Conservation (phyloP, 2,797 vertebrate species). For the Oophaga sylvatica region DNA sequence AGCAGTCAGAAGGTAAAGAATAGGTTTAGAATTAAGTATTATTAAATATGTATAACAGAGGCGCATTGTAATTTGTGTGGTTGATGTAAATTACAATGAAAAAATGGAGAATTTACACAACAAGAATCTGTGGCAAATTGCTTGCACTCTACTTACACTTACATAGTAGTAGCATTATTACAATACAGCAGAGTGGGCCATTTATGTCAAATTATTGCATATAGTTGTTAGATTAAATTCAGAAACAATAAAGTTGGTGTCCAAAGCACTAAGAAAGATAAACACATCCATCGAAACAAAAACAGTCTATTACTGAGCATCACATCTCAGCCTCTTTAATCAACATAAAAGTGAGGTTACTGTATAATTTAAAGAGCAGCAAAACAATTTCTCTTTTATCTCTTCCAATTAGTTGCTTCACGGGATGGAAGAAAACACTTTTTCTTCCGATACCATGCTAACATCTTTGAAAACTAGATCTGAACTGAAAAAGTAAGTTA, state of each 20-base stretch:
- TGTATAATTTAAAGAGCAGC: slow-evolving; percentile 21
- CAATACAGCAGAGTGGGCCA: not conserved
- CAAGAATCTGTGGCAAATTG: too few species aligned
- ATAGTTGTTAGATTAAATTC: not conserved
- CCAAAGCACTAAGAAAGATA: slow-evolving; percentile 15
- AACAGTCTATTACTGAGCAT: not conserved
- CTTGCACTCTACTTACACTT: too few species aligned
- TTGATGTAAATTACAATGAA: too few species aligned
- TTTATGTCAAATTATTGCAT: not conserved
- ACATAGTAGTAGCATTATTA: not conserved
- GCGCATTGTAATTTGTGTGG: too few species aligned
- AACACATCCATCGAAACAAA: slow-evolving; percentile 28
- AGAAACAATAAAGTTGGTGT: not conserved
- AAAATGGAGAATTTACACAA: too few species aligned
- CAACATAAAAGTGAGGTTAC: slow-evolving; percentile 54
- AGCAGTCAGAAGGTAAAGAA: too few species aligned
- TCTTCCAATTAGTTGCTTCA: slow-evolving; percentile 49
- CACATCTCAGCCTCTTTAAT: slow-evolving; percentile 28
- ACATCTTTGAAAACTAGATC: too few species aligned
- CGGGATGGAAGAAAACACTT: not conserved
- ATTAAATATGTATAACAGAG: too few species aligned
- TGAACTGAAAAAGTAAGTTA: too few species aligned
- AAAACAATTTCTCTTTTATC: slow-evolving; percentile 52
- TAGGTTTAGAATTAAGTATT: too few species aligned
- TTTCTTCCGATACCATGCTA: slow-evolving; percentile 37